phyloP scores from a whole-genome alignment of 2,113 vertebrate genomes.

The Stomatorhinus ivindoensis region DNA sequence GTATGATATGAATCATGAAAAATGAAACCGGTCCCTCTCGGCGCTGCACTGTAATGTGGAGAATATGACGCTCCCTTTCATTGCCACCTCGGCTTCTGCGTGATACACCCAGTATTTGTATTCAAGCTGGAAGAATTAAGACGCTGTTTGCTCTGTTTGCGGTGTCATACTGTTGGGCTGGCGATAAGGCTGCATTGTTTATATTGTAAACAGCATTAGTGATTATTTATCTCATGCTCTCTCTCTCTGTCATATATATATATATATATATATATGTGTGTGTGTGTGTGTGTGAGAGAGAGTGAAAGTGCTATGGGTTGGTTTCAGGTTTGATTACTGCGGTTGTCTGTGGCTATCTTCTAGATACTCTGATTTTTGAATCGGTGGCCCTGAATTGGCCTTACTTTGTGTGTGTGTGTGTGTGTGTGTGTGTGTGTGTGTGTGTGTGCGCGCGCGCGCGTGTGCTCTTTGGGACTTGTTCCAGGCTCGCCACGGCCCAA shows the following conservation, averaged over 20 bases:
- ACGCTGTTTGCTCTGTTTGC: neutral
- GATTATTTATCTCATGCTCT: neutral
- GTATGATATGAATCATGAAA: neutral
- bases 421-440: neutral
- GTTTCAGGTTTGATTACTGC: neutral
- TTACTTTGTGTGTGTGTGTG: neutral
- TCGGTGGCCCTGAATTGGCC: neutral
- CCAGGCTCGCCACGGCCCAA: neutral
- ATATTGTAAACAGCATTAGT: neutral
- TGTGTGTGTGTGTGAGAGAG: no score
- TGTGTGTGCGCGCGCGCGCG: no score
- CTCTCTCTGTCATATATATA: no score
- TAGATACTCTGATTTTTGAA: neutral
- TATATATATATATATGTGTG: no score
- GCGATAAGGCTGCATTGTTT: neutral
- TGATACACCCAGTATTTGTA: neutral
- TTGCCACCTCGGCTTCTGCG: neutral
- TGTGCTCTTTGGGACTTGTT: neutral
- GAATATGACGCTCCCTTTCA: neutral
- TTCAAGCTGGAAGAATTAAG: neutral
- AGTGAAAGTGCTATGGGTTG: neutral
- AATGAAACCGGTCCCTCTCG: neutral
- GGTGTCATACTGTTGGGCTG: neutral
- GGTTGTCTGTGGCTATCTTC: neutral
- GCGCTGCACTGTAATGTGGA: neutral